A percentile compares a stretch with the other conserved stretches of the same genome.
Evolutionary conservation across 2,113 vertebrate genomes (phyloP).

Genomic region (Globicephala melas): DNA sequence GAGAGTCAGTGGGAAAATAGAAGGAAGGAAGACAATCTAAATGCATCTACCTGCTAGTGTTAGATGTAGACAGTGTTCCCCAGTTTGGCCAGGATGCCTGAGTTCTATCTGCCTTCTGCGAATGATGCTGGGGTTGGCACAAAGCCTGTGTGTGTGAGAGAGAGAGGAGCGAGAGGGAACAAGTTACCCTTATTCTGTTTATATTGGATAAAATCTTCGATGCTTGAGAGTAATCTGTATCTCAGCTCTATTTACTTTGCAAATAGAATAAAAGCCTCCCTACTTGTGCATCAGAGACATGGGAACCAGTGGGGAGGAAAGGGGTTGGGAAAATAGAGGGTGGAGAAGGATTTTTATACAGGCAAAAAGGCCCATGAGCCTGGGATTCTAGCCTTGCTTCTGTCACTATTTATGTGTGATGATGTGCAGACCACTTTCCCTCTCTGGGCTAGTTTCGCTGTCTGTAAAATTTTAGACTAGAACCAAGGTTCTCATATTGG

Average conservation of each 20-base stretch:
- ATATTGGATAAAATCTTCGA: constrained; percentile 63
- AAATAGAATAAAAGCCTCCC: constrained; percentile 63
- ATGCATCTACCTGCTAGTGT: neutral
- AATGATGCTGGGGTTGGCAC: neutral
- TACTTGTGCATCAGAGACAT: neutral
- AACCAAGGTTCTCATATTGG: neutral
- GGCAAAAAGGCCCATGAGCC: neutral
- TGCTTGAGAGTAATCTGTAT: constrained; percentile 64
- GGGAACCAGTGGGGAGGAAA: neutral
- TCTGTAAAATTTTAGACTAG: constrained; percentile 15
- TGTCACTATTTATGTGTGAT: neutral
- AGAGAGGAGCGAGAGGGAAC: constrained; percentile 5
- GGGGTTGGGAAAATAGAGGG: neutral
- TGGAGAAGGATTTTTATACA: neutral
- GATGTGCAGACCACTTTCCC: neutral
- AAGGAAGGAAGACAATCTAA: neutral
- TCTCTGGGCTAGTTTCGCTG: constrained; percentile 1
- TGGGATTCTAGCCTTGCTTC: neutral
- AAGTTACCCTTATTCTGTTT: constrained; percentile 68
- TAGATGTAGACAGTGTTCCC: neutral
- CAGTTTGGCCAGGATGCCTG: neutral
- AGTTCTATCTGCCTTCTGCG: constrained; percentile 49
- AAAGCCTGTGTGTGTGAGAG: neutral
- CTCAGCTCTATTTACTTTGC: constrained; percentile 67
- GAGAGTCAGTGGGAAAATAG: neutral